Evolutionary conservation across 2,888 invertebrate genomes (phyloP).

Genomic region (Bombylius major): DNA sequence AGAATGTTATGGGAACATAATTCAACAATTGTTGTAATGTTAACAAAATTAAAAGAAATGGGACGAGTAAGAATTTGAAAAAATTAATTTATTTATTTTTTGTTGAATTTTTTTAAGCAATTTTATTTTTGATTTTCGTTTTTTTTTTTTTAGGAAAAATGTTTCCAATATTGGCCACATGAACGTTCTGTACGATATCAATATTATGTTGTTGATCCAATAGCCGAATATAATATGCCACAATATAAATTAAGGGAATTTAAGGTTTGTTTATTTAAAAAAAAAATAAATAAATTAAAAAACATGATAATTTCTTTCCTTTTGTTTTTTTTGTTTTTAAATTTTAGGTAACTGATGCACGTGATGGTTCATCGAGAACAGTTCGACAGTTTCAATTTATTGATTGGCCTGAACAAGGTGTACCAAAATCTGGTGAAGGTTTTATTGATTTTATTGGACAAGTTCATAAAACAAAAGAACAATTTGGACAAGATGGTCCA

Average conservation of each 20-base stretch:
- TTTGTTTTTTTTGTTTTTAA: background rate
- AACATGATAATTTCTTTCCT: background rate
- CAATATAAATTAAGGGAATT: constrained; percentile 98
- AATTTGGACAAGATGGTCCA: constrained; percentile 98
- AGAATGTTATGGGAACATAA: constrained; percentile 99
- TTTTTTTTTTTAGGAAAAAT: constrained; percentile 69
- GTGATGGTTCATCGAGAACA: constrained; percentile 91
- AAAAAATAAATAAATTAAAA: background rate
- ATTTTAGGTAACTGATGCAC: constrained; percentile 77
- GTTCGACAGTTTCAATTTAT: constrained; percentile 94
- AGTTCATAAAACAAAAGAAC: constrained; percentile 99
- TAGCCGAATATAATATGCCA: constrained; percentile 99
- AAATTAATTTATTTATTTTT: background rate
- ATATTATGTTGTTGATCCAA: constrained; percentile 97
- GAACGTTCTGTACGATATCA: constrained; percentile 95
- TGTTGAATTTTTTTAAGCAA: background rate
- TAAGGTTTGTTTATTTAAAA: constrained; percentile 45
- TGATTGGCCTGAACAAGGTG: constrained; percentile 93
- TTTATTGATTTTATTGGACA: constrained; percentile 99
- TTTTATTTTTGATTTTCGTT: constrained; percentile 4
- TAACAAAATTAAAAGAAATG: constrained; percentile 96
- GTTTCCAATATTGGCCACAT: constrained; percentile 99
- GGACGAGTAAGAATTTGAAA: constrained; percentile 58
- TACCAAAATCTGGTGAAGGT: constrained; percentile 95
- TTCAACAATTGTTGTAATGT: constrained; percentile 97